A percentile compares a stretch with the other conserved stretches of the same genome.
phyloP scores from a whole-genome alignment of 2,113 vertebrate species.

The Penelope pileata region DNA sequence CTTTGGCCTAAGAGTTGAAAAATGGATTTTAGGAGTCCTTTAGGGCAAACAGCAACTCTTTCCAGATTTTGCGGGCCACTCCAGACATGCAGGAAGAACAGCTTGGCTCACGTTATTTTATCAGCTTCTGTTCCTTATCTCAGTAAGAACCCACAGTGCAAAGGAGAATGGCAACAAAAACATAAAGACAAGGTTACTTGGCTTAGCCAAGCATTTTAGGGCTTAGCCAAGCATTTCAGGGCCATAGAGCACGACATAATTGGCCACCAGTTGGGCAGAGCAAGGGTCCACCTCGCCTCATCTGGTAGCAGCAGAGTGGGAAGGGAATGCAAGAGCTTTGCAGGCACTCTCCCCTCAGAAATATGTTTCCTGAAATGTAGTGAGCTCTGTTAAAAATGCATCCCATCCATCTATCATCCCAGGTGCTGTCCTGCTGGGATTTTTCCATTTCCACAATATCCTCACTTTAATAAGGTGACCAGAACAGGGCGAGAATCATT shows the following conservation, averaged over 20 bases:
- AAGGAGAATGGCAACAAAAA: neutral
- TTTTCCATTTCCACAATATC: constrained; percentile 75
- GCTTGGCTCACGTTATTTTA: neutral
- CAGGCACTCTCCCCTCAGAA: constrained; percentile 36
- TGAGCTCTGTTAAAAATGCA: constrained; percentile 72
- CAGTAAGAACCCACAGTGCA: neutral
- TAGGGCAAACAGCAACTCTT: neutral
- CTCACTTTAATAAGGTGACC: constrained; percentile 72
- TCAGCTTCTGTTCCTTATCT: neutral
- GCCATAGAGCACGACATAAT: neutral
- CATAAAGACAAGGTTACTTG: neutral
- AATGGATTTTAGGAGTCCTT: neutral
- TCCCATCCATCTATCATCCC: constrained; percentile 70
- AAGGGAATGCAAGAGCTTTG: constrained; percentile 23
- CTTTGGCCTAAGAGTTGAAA: neutral
- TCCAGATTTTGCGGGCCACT: neutral
- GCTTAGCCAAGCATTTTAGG: neutral
- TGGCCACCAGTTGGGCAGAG: neutral
- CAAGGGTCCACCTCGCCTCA: neutral
- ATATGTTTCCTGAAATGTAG: constrained; percentile 63
- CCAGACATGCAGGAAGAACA: neutral
- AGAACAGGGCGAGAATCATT: constrained; percentile 73
- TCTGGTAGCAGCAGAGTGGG: neutral
- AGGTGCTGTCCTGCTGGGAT: constrained; percentile 69
- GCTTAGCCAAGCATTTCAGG: neutral